A percentile compares a stretch with the other conserved stretches of the same genome.
Conservation (phyloP, 1,140 invertebrate genomes). For the Pteromalus puparum region DNA sequence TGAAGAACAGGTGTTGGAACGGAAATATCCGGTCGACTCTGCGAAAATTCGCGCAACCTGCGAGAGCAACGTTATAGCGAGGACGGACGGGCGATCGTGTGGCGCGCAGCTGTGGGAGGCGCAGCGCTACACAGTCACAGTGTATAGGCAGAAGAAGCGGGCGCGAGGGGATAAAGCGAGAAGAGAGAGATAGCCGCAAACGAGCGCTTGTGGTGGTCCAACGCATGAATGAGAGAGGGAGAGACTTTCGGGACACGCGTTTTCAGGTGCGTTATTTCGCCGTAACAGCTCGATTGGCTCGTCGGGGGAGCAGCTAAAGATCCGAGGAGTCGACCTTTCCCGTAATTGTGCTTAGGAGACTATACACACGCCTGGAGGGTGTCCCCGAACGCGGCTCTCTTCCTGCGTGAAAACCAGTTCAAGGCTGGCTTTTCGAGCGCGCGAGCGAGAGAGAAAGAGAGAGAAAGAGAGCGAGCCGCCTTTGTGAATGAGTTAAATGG, state of each 20-base stretch:
- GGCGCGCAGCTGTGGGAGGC: too few relatives aligned
- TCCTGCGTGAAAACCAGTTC: conserved; percentile 47
- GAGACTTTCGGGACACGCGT: not conserved
- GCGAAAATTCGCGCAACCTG: not conserved
- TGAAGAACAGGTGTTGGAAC: conserved; percentile 12
- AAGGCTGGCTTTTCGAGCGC: conserved; percentile 48
- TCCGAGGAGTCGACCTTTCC: too few relatives aligned
- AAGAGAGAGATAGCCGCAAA: not conserved
- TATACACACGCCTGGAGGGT: not conserved
- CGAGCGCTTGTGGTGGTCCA: not conserved
- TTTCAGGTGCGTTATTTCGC: conserved; percentile 1
- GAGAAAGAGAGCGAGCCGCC: conserved; percentile 16
- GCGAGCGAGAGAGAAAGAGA: not conserved
- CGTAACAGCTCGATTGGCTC: not conserved
- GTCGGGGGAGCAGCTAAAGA: too few relatives aligned
- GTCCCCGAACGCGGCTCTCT: not conserved
- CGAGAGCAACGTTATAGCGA: too few relatives aligned
- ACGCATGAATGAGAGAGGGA: conserved; percentile 8
- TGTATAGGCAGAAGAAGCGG: not conserved
- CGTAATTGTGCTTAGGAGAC: not conserved
- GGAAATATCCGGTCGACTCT: not conserved
- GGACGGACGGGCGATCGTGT: too few relatives aligned
- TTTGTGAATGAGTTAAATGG: conserved; percentile 51
- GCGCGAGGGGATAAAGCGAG: conserved; percentile 10
- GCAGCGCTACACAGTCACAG: too few relatives aligned